Evolutionary conservation across 1,140 invertebrate species (phyloP).

Genomic region (Papilio machaon): DNA sequence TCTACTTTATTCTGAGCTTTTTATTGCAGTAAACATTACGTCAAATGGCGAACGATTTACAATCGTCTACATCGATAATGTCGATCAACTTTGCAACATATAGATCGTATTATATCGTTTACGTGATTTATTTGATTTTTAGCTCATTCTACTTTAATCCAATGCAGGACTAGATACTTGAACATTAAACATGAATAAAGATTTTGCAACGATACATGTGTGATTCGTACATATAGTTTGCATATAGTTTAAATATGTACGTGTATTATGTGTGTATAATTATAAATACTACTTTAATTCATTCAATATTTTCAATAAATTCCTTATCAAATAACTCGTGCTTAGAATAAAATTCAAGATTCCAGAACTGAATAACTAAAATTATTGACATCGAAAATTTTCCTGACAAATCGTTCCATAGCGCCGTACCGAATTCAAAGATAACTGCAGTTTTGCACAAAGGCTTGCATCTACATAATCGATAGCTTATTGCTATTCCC

Average conservation of each 20-base stretch:
- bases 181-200: too few species aligned
- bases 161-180: too few species aligned
- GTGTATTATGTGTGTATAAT: too few species aligned
- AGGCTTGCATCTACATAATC: conserved; percentile 78
- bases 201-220: too few species aligned
- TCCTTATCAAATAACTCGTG: conserved; percentile 19
- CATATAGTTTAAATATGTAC: too few species aligned
- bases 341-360: conserved; percentile 42
- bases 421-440: conserved; percentile 68
- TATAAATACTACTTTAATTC: neutral
- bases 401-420: conserved; percentile 74
- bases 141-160: too few species aligned
- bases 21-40: conserved; percentile 19
- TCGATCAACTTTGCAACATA: neutral
- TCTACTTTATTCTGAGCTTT: conserved; percentile 35
- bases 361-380: conserved; percentile 47
- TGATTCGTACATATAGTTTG: too few species aligned
- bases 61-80: conserved; percentile 10
- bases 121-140: too few species aligned
- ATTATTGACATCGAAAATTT: conserved; percentile 62
- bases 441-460: conserved; percentile 74
- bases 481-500: conserved; percentile 80
- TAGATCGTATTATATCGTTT: neutral
- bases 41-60: conserved; percentile 19
- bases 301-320: neutral